These are phyloP conservation scores for Drosophila subobscura DNA, from an alignment of 1,140 invertebrate species.

Conservation along the genomic window DNA sequence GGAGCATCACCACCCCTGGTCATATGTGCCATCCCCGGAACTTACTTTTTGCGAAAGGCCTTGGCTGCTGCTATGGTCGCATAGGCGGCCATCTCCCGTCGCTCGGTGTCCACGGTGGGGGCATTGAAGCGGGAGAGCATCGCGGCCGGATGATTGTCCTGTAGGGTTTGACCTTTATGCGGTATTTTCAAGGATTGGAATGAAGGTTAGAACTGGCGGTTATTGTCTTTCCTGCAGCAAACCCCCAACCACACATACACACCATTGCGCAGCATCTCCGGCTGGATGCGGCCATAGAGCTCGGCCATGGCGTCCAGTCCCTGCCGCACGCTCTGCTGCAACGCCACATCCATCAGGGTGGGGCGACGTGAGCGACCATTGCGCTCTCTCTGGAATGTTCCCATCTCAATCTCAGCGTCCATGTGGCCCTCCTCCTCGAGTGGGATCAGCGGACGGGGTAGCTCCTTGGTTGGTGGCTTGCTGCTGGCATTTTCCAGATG, in stretches of 20 bases:
- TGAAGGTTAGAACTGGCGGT: slow-evolving; percentile 13
- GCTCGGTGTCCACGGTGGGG: slow-evolving; percentile 60
- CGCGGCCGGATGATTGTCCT: slow-evolving; percentile 80
- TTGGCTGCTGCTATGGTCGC: slow-evolving; percentile 78
- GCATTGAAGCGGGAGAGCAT: slow-evolving; percentile 79
- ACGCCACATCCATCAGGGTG: slow-evolving; percentile 75
- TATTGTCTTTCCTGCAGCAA: too few species aligned
- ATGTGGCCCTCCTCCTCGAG: slow-evolving; percentile 5
- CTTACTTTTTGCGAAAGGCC: slow-evolving; percentile 83
- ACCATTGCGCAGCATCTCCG: slow-evolving; percentile 81
- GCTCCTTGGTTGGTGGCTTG: slow-evolving; percentile 58
- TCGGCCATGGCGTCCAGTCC: slow-evolving; percentile 80
- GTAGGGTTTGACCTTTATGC: slow-evolving; percentile 70
- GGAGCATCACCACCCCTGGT: background rate
- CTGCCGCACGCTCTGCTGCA: slow-evolving; percentile 76
- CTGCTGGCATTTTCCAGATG: slow-evolving; percentile 26
- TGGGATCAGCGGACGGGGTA: slow-evolving; percentile 50
- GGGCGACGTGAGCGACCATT: slow-evolving; percentile 61
- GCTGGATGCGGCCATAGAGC: slow-evolving; percentile 75
- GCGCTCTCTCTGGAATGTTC: slow-evolving; percentile 25
- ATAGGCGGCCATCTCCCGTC: slow-evolving; percentile 78
- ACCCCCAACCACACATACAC: slow-evolving; percentile 26
- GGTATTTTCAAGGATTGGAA: slow-evolving; percentile 15
- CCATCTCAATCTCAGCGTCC: slow-evolving; percentile 7
- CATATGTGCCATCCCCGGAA: background rate